These are phyloP conservation scores for Thamnophis elegans DNA, from an alignment of 2,797 vertebrate genomes.

Conservation along the genomic window DNA sequence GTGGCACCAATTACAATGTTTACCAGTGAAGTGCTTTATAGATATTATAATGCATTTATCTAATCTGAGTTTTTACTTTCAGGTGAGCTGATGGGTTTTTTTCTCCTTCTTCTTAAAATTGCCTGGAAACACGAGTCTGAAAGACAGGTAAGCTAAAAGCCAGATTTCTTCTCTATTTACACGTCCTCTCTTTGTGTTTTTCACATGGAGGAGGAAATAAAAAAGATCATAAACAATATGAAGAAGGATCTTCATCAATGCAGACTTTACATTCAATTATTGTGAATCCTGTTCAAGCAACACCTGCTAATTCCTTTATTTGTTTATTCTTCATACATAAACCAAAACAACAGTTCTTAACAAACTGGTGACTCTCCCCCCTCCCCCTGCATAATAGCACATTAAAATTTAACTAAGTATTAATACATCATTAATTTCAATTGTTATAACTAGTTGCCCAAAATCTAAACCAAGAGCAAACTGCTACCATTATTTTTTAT, in stretches of 20 bases:
- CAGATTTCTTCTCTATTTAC: not conserved
- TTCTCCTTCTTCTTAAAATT: not conserved
- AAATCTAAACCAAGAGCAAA: not conserved
- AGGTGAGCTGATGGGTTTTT: not conserved
- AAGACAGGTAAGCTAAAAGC: not conserved
- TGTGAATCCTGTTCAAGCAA: not conserved
- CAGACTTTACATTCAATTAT: not conserved
- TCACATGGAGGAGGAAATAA: not conserved
- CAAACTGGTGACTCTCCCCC: not conserved
- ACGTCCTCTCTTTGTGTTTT: not conserved
- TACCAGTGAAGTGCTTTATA: slow-evolving; percentile 11
- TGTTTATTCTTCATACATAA: not conserved
- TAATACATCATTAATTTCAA: not conserved
- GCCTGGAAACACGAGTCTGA: not conserved
- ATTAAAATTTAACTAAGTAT: not conserved
- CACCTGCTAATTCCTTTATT: not conserved
- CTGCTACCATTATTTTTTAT: not conserved
- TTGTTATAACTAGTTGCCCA: not conserved
- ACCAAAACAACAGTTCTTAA: not conserved
- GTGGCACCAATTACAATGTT: not conserved
- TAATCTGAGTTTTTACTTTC: not conserved
- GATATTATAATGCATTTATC: slow-evolving; percentile 2
- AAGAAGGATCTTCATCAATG: not conserved
- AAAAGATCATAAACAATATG: not conserved
- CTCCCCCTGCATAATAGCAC: not conserved